Base-by-base conservation (phyloP, 2,797 vertebrate species). In the Poecile montanus region DNA sequence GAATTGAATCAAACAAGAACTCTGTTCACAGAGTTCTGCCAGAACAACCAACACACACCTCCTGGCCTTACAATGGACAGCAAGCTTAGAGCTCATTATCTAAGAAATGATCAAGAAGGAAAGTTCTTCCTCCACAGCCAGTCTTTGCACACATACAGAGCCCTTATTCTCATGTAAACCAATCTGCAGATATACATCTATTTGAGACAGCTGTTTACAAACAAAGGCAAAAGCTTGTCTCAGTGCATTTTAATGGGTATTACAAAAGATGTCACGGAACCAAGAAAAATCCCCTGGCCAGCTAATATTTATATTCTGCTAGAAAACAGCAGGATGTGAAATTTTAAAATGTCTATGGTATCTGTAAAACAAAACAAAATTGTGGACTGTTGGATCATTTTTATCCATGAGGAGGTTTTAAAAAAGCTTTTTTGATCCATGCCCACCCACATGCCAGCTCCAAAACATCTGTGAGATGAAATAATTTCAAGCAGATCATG, bases 181-280 rank as follows among this genome's bases (percentile, higher is more conserved):
- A 9, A 45, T 12, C 4, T 65, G 34, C 54, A 89, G 18, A 65
- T 23, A 32, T 1, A 34, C 8, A 27, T 44, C 48, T 9, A n/a
- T 26, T 53, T 3, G 7, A 74, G 8, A 17, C 0, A 53, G 13
- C 0, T 62, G 25, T 74, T 74, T 32, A n/a, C 23, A 76, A 72
- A 38, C 21, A 77, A 68, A 47, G 6, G 58, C n/a, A 61, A 72
- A 91, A 88, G 23, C 23, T 68, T 57, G 29, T 34, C 54, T 72
- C 0, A 1, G n/a, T 44, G 65, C 11, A 38, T 11, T 57, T 72
- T 2, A 62, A 47, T 17, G 5, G 3, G 3, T 44, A 62, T 38
- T 30, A 57, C 7, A 74, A 67, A 72, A 70, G 5, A 27, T 27
- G 17, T 10, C n/a, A 66, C 30, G 56, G 53, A 83, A 60, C 16